phyloP scores from a whole-genome alignment of 2,797 vertebrate genomes.

The Dermochelys coriacea region DNA sequence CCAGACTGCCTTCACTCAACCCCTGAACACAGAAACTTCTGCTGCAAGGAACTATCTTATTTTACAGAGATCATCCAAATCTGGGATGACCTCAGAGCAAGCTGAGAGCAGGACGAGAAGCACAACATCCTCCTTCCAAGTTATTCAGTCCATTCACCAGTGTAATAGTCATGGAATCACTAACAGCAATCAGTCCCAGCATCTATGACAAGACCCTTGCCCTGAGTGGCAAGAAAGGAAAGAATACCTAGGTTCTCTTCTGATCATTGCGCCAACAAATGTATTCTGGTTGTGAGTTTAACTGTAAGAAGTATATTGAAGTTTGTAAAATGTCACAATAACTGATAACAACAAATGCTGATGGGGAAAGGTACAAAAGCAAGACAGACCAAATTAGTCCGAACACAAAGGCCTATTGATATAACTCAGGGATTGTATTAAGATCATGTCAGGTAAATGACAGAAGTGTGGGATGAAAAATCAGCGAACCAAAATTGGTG shows the following conservation, averaged over 20 bases:
- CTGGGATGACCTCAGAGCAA: background rate
- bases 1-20: background rate
- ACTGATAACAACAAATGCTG: background rate
- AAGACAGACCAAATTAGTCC: background rate
- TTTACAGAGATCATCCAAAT: background rate
- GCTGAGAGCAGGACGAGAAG: background rate
- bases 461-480: background rate
- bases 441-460: background rate
- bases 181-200: background rate
- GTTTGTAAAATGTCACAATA: background rate
- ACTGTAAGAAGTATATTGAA: background rate
- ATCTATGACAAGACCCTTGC: background rate
- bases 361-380: background rate
- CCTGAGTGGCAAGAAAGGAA: background rate
- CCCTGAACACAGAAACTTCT: background rate
- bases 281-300: background rate
- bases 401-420: background rate
- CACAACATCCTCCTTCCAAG: background rate
- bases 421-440: background rate
- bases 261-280: background rate
- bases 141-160: background rate
- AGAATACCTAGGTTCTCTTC: background rate
- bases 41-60: background rate
- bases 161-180: background rate
- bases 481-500: background rate